Evolutionary conservation across 2,888 invertebrate genomes (phyloP).

Genomic region (Cephus pulcher): DNA sequence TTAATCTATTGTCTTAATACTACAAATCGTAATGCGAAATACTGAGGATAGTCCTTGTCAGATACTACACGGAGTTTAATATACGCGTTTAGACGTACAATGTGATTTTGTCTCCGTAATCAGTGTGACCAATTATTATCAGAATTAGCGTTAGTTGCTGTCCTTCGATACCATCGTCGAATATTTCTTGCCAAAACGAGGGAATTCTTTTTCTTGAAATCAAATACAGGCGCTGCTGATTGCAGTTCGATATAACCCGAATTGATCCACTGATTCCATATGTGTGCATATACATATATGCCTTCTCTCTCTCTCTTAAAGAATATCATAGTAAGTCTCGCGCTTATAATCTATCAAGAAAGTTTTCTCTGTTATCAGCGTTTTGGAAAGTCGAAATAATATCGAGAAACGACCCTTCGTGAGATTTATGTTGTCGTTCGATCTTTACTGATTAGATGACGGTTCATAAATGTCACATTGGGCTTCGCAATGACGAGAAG

Average conservation of each 20-base stretch:
- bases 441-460: not conserved
- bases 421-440: not conserved
- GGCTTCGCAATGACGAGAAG: not conserved
- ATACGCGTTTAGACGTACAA: not conserved
- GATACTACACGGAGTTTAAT: not conserved
- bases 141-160: not conserved
- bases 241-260: not conserved
- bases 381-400: not conserved
- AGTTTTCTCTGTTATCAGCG: not conserved
- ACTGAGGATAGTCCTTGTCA: not conserved
- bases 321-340: not conserved
- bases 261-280: not conserved
- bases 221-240: not conserved
- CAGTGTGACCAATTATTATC: not conserved
- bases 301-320: too few species aligned
- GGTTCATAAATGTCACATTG: not conserved
- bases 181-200: not conserved
- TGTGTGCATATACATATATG: not conserved
- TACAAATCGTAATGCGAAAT: not conserved
- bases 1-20: not conserved
- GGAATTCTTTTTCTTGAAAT: not conserved
- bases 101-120: not conserved
- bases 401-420: not conserved
- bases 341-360: not conserved
- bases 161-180: not conserved